Base-by-base conservation (phyloP, 2,797 vertebrate species). In the Alectoris magna region DNA sequence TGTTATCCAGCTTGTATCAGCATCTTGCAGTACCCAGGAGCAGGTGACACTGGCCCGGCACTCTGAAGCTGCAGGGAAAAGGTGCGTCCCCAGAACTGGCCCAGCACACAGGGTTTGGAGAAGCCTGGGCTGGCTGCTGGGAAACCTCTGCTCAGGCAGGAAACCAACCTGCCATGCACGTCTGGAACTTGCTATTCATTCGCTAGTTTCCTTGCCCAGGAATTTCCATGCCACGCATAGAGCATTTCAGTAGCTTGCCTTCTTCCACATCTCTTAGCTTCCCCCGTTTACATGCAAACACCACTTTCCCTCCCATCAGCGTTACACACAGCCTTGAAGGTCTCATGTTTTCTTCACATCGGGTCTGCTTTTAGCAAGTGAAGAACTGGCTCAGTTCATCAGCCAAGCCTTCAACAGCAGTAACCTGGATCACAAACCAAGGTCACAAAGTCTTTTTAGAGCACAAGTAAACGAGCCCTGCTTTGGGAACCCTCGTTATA, bases 1-100 rank as follows among this genome's bases (percentile, higher is more conserved):
- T 59, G 92, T 96, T 94, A 96, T 91, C 94, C 90, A 95, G 91
- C 92, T 94, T 95, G 92, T 95, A 96, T 95, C 96, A 95, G 95
- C 95, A 96, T 93, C 95, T 92, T 85, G 82, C 90, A 91, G 87
- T 92, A 95, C 83, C 3, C 90, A 88, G 91, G 92, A 86, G 77
- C 93, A 90, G 74, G 80, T 82, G 93, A 92, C 85, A 92, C 80
- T 48, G 87, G 74, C 66, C 91, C 92, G 83, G 91, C 77, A 10
- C 88, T 43, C 0, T 16, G 68, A 63, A 53, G 91, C 19, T 1
- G 68, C 4, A 1, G 62, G 73, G 85, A 31, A 73, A 89, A 39
- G 1, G 60, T 68, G 51, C 73, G 84, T 91, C 76, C 49, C 49
- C 63, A 24, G 68, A 11, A 53, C 26, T 73, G 63, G 67, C 67